These are phyloP conservation scores for Oligia strigilis DNA, from an alignment of 2,888 invertebrate species.

Conservation along the genomic window DNA sequence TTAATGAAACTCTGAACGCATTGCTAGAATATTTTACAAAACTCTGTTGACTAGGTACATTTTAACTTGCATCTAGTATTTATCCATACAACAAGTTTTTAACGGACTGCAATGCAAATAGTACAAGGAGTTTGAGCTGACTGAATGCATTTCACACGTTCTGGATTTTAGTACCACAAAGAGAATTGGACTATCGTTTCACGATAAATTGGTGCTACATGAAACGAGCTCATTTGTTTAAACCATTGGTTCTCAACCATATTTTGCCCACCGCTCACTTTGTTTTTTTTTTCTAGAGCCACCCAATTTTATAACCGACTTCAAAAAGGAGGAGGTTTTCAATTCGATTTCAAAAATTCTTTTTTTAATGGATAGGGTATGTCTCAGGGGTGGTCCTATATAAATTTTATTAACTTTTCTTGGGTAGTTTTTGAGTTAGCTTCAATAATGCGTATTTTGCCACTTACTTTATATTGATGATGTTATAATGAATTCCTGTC, in stretches of 20 bases:
- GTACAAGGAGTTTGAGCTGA: background rate
- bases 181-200: conserved; percentile 10
- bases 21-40: conserved; percentile 35
- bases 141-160: conserved; percentile 21
- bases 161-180: background rate
- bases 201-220: conserved; percentile 1
- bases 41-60: conserved; percentile 5
- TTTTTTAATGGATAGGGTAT: too few species aligned
- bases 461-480: too few species aligned
- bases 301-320: too few species aligned
- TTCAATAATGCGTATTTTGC: too few species aligned
- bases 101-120: background rate
- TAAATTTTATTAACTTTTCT: too few species aligned
- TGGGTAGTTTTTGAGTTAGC: too few species aligned
- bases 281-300: background rate
- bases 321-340: too few species aligned
- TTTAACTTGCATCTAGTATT: conserved; percentile 24
- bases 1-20: conserved; percentile 37
- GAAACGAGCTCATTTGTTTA: conserved; percentile 5
- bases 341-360: too few species aligned
- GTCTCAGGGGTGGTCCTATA: too few species aligned
- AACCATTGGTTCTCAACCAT: background rate
- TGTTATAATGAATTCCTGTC: too few species aligned
- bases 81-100: conserved; percentile 8
- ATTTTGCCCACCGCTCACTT: background rate